A percentile compares a stretch with the other conserved stretches of the same genome.
phyloP scores from a whole-genome alignment of 2,113 vertebrate genomes.

The Megalops atlanticus region DNA sequence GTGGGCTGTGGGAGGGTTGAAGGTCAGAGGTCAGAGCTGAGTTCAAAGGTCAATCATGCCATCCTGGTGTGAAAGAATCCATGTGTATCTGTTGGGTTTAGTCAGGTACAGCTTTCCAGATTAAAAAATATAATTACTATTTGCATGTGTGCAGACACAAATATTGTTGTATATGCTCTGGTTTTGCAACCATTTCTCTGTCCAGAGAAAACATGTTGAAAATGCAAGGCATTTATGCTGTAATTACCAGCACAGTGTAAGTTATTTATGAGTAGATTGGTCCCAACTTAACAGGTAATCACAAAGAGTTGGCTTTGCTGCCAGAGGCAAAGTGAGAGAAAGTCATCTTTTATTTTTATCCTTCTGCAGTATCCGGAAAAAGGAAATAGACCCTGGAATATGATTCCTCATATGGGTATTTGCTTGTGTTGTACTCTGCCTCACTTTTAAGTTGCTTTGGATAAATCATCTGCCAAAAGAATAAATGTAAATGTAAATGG shows the following conservation, averaged over 20 bases:
- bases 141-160: background rate
- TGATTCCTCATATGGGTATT: no score
- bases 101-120: background rate
- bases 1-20: slow-evolving; percentile 33
- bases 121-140: background rate
- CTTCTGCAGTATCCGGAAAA: no score
- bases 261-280: background rate
- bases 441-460: no score
- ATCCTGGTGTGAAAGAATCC: slow-evolving; percentile 35
- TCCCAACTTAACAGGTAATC: background rate
- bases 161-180: background rate
- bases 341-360: no score
- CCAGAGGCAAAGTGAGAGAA: background rate
- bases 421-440: no score
- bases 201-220: slow-evolving; percentile 29
- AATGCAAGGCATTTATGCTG: slow-evolving; percentile 24
- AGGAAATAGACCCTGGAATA: no score
- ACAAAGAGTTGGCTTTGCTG: background rate
- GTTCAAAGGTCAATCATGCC: slow-evolving; percentile 45
- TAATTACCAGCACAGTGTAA: slow-evolving; percentile 32
- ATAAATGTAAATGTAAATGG: no score
- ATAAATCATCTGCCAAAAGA: no score
- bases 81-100: slow-evolving; percentile 17
- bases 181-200: background rate
- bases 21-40: slow-evolving; percentile 41